phyloP scores from a whole-genome alignment of 35 echinoderm and acorn worm species.

The Anneissia japonica region DNA sequence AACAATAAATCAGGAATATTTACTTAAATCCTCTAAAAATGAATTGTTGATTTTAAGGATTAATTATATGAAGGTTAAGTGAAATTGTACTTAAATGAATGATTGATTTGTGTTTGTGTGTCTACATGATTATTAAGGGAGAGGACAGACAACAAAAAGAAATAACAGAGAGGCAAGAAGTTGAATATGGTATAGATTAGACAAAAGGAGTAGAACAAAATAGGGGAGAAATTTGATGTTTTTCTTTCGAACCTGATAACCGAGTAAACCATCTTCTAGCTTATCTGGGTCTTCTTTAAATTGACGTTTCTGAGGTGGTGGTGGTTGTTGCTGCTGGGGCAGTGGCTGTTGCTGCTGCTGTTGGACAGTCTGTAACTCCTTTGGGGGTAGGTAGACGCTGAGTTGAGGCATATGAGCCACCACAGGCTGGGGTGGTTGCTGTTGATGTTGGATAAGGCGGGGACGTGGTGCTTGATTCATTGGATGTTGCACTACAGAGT shows the following conservation, averaged over 20 bases:
- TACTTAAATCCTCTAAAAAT: no score
- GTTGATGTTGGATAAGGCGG: background rate
- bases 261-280: background rate
- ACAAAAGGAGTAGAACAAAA: no score
- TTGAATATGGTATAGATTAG: no score
- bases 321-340: background rate
- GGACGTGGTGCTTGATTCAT: background rate
- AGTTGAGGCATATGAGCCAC: background rate
- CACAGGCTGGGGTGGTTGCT: background rate
- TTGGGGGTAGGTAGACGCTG: background rate
- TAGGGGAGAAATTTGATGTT: no score
- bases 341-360: background rate
- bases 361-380: background rate
- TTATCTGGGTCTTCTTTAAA: background rate
- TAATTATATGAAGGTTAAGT: no score
- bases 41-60: no score
- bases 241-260: background rate
- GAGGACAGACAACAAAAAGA: no score
- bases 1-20: no score
- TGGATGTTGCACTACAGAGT: background rate
- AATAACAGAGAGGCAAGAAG: no score
- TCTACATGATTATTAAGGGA: no score
- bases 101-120: no score
- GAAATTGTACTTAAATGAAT: no score
- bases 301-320: background rate